phyloP scores from a whole-genome alignment of 1,140 invertebrate genomes.

The Lordiphosa stackelbergi region DNA sequence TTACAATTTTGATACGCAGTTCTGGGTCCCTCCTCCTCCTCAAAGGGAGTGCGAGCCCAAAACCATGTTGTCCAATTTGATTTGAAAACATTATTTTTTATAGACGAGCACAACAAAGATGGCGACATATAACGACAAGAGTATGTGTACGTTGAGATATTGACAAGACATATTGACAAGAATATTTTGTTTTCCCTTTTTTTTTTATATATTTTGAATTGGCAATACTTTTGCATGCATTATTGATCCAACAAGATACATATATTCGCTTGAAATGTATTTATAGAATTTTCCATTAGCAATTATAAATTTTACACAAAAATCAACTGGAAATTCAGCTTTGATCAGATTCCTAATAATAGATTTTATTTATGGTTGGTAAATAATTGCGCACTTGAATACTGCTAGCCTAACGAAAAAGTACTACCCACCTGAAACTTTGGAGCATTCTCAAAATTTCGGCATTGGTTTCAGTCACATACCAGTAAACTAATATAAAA shows the following conservation, averaged over 20 bases:
- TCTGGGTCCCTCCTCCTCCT: too few relatives aligned
- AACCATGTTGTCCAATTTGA: constrained; percentile 21
- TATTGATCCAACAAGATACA: constrained; percentile 5
- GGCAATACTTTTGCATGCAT: constrained; percentile 36
- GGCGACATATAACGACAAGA: constrained; percentile 58
- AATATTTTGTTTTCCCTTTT: constrained; percentile 21
- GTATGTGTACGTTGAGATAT: constrained; percentile 63
- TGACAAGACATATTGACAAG: constrained; percentile 57
- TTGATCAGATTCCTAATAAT: too few relatives aligned
- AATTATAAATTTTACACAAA: constrained; percentile 5
- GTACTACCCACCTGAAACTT: not conserved
- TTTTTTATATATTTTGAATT: constrained; percentile 26
- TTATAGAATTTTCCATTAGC: constrained; percentile 1
- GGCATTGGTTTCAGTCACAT: too few relatives aligned
- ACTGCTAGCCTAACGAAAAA: too few relatives aligned
- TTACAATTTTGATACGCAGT: constrained; percentile 34
- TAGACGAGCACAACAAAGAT: constrained; percentile 49
- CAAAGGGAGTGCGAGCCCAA: too few relatives aligned
- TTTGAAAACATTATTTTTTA: constrained; percentile 43
- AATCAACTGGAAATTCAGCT: not conserved
- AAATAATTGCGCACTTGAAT: too few relatives aligned
- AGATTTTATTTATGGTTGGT: too few relatives aligned
- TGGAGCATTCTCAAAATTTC: too few relatives aligned
- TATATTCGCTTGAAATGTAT: not conserved
- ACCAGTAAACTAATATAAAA: too few relatives aligned